Conservation (phyloP, 2,113 vertebrate genomes). For the Gobius niger region DNA sequence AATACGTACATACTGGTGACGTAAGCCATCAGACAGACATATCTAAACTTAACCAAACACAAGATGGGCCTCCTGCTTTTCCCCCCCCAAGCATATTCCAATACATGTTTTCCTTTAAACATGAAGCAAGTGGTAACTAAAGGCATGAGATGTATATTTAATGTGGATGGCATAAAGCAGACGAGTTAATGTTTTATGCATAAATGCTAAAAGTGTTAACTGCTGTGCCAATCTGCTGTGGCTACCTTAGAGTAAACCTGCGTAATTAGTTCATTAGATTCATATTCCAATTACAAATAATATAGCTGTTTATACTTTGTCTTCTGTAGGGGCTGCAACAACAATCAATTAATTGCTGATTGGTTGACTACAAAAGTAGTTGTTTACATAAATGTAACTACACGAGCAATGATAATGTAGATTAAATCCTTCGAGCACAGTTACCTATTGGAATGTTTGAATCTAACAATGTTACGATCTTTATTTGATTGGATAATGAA, state of each 20-base stretch:
- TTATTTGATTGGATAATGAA: too few species aligned
- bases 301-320: neutral
- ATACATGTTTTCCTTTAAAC: neutral
- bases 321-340: neutral
- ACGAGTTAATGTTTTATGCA: neutral
- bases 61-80: constrained; percentile 5
- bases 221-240: neutral
- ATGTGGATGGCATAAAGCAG: neutral
- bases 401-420: too few species aligned
- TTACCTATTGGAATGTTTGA: too few species aligned
- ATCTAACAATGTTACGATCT: too few species aligned
- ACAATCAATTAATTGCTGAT: too few species aligned
- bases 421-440: too few species aligned
- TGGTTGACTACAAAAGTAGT: too few species aligned
- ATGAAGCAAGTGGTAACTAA: neutral
- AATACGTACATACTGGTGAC: constrained; percentile 18
- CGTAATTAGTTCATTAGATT: neutral
- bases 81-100: neutral
- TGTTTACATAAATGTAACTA: too few species aligned
- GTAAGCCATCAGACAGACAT: constrained; percentile 37
- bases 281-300: neutral
- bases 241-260: neutral
- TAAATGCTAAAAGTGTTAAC: neutral
- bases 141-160: neutral
- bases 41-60: constrained; percentile 37